phyloP scores from a whole-genome alignment of 2,113 vertebrate species.

The Tupaia tana region DNA sequence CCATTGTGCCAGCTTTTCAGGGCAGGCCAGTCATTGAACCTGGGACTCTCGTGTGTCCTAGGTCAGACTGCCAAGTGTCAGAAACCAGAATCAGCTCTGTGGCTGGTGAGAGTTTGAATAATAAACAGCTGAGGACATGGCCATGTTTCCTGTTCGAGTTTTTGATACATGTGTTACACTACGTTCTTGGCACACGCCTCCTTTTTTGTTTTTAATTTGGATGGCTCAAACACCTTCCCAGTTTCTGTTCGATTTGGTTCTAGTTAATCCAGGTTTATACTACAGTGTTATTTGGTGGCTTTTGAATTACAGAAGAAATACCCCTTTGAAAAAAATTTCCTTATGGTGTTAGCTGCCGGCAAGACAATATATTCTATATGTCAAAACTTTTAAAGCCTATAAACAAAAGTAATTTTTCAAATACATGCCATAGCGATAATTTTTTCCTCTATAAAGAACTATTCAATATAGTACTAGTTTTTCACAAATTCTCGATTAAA shows the following conservation, averaged over 20 bases:
- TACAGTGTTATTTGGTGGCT: neutral
- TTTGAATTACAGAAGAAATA: constrained; percentile 30
- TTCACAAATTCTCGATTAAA: constrained; percentile 12
- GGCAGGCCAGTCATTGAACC: too few relatives aligned
- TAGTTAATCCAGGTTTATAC: neutral
- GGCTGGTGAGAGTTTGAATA: neutral
- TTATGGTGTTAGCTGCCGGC: neutral
- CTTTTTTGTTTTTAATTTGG: constrained; percentile 31
- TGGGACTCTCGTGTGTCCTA: too few relatives aligned
- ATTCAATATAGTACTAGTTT: neutral
- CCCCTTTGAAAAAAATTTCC: neutral
- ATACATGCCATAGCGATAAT: neutral
- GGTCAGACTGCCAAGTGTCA: too few relatives aligned
- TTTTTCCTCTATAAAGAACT: constrained; percentile 35
- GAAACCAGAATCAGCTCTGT: too few relatives aligned
- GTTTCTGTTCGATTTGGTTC: neutral
- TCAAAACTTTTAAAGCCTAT: constrained; percentile 11
- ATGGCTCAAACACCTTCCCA: neutral
- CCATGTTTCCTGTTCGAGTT: neutral
- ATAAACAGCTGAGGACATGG: neutral
- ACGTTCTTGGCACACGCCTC: neutral
- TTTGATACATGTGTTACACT: neutral
- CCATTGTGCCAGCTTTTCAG: too few relatives aligned
- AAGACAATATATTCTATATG: neutral
- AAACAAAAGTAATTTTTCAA: constrained; percentile 49